Conservation (phyloP, 2,797 vertebrate genomes). For the Echiichthys vipera region DNA sequence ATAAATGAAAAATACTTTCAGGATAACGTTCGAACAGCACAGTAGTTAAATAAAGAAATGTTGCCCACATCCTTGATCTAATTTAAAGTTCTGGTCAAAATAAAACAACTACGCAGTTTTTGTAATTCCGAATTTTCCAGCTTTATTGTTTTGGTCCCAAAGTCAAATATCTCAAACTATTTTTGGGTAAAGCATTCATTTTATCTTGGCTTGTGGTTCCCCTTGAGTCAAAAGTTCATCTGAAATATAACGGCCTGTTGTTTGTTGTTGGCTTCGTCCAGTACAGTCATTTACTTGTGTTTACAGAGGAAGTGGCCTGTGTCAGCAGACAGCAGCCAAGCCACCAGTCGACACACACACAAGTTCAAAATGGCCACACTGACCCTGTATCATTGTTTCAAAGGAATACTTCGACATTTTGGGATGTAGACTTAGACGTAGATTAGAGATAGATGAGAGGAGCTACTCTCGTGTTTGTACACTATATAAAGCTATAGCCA, state of each 20-base stretch:
- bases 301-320: constrained; percentile 51
- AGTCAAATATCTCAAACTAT: constrained; percentile 28
- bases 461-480: background rate
- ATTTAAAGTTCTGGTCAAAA: background rate
- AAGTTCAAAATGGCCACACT: background rate
- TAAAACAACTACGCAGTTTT: background rate
- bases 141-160: constrained; percentile 31
- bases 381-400: background rate
- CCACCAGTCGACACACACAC: constrained; percentile 2
- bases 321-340: constrained; percentile 14
- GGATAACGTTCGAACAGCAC: background rate
- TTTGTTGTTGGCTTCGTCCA: constrained; percentile 54
- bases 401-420: background rate
- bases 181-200: constrained; percentile 49
- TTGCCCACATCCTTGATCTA: background rate
- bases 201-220: constrained; percentile 51
- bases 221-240: constrained; percentile 57
- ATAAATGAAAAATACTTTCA: background rate
- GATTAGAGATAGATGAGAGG: background rate
- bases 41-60: background rate
- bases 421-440: background rate
- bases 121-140: background rate
- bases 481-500: background rate
- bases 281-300: constrained; percentile 57
- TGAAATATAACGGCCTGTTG: constrained; percentile 30